Evolutionary conservation across 2,113 vertebrate species (phyloP).

Genomic region (Phocoena sinus): DNA sequence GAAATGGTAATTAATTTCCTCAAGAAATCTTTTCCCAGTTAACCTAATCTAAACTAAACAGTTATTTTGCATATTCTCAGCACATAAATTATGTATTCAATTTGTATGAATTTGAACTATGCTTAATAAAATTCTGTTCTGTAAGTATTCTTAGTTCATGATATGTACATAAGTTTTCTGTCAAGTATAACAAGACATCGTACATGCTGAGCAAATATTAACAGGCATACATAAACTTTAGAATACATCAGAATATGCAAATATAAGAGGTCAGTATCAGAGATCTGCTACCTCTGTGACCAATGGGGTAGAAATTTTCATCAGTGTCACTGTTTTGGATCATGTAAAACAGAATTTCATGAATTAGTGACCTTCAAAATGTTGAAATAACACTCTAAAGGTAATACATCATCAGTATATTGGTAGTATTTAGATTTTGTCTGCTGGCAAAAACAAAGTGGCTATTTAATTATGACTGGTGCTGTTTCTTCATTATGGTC

Average conservation of each 20-base stretch:
- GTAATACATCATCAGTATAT: not conserved
- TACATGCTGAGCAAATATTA: not conserved
- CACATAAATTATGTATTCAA: not conserved
- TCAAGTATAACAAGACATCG: not conserved
- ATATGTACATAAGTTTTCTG: not conserved
- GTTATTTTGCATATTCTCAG: not conserved
- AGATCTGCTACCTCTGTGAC: not conserved
- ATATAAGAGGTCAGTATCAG: not conserved
- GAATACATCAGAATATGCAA: not conserved
- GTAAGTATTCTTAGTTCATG: not conserved
- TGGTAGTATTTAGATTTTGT: not conserved
- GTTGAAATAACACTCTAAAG: not conserved
- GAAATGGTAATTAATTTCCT: not conserved
- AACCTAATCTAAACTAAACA: not conserved
- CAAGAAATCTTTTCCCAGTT: slow-evolving; percentile 3
- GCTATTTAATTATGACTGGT: not conserved
- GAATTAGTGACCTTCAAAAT: not conserved
- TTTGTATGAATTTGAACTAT: not conserved
- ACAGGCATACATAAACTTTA: not conserved
- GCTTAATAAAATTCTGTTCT: not conserved
- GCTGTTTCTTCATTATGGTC: not conserved
- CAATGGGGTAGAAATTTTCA: not conserved
- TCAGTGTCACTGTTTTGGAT: not conserved
- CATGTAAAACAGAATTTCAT: not conserved
- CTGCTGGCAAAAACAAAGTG: not conserved